Conservation (phyloP, 2,888 invertebrate genomes). For the Tricholauxania praeusta region DNA sequence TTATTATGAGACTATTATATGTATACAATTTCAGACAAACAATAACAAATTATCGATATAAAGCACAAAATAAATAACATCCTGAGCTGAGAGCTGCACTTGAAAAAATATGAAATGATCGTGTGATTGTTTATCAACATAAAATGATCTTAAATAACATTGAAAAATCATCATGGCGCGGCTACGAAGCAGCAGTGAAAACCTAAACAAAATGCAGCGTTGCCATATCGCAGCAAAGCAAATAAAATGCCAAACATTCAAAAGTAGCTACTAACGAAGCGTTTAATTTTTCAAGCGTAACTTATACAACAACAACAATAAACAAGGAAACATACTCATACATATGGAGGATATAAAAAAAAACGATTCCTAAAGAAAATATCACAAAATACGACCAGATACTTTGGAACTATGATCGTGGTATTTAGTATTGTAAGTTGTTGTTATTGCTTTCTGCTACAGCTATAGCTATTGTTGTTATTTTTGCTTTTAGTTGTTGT, state of each 20-base stretch:
- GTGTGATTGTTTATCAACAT: slow-evolving; percentile 13
- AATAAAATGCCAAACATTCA: too few species aligned
- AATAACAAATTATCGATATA: too few species aligned
- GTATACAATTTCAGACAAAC: too few species aligned
- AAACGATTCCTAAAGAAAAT: too few species aligned
- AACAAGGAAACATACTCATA: too few species aligned
- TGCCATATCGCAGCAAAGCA: slow-evolving; percentile 8
- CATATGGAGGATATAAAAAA: too few species aligned
- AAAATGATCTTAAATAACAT: slow-evolving; percentile 13
- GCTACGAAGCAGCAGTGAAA: too few species aligned
- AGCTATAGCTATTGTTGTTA: slow-evolving; percentile 6
- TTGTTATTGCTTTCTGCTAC: slow-evolving; percentile 20
- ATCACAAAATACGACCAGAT: slow-evolving; percentile 7
- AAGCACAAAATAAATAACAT: not conserved
- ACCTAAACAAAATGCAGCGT: not conserved
- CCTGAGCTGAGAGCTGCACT: not conserved
- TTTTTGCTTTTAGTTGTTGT: slow-evolving; percentile 12
- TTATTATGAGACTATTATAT: too few species aligned
- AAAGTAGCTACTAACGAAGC: too few species aligned
- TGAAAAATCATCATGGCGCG: not conserved
- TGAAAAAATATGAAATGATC: slow-evolving; percentile 23
- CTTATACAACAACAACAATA: too few species aligned
- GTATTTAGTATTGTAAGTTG: slow-evolving; percentile 20
- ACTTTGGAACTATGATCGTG: slow-evolving; percentile 1
- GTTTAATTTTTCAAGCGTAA: too few species aligned